Evolutionary conservation across 2,888 invertebrate species (phyloP).

Genomic region (Cheilosia vernalis): DNA sequence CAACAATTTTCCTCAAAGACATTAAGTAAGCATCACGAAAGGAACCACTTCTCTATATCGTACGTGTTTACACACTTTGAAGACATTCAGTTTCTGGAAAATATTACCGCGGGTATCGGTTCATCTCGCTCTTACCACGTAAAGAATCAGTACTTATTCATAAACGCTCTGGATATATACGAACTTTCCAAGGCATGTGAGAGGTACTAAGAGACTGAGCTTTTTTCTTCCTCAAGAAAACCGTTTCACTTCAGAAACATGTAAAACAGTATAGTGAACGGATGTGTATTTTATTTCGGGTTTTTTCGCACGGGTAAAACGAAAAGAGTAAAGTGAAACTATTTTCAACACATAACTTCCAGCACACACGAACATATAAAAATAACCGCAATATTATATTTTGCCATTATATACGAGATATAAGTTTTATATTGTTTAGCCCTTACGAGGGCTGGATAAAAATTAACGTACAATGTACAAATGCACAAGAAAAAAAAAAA

Average conservation of each 20-base stretch:
- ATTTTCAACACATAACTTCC: constrained; percentile 15
- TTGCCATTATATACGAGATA: neutral
- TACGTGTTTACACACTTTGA: constrained; percentile 2
- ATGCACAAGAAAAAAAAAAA: constrained; percentile 28
- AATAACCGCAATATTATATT: neutral
- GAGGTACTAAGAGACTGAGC: constrained; percentile 26
- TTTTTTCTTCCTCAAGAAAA: constrained; percentile 40
- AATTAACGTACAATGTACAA: neutral
- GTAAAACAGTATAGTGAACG: constrained; percentile 48
- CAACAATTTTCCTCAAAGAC: constrained; percentile 15
- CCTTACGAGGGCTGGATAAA: neutral
- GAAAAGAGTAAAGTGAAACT: constrained; percentile 6
- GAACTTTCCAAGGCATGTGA: constrained; percentile 30
- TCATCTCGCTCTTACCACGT: constrained; percentile 5
- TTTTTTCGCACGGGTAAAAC: constrained; percentile 42
- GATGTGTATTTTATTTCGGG: constrained; percentile 44
- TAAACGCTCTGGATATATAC: constrained; percentile 41
- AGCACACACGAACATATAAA: neutral
- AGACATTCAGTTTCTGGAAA: constrained; percentile 13
- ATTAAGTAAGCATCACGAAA: neutral
- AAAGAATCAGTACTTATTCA: constrained; percentile 1
- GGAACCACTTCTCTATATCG: neutral
- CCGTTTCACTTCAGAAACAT: constrained; percentile 61
- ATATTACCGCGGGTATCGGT: neutral
- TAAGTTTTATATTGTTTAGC: neutral